Evolutionary conservation across 2,113 vertebrate species (phyloP), one percentile per base, ranked within the genome.

Genomic region (Rhabdomys dilectus): DNA sequence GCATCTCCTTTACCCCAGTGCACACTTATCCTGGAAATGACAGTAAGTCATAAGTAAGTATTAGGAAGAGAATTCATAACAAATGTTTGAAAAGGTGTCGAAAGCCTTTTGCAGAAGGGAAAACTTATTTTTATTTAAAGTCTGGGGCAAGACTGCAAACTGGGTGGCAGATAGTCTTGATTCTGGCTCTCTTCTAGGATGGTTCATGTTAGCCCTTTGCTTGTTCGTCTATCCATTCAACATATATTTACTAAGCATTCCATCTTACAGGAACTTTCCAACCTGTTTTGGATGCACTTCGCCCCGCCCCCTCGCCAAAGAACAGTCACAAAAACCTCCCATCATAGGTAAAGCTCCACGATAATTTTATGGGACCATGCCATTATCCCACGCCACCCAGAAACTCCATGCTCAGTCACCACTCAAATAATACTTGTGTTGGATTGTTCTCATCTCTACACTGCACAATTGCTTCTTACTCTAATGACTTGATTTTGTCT

Each of bases 41-140:
- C 16, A 62, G 21, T 17, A 91, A 10, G 17, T 82, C 11, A n/a
- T 15, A 64, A 70, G 21, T 3, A 72, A 56, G 77, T 34, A 76
- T 56, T 92, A 94, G 53, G 42, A 76, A 70, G 80, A 77, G 86
- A 31, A 76, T 29, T 92, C 85, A 60, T 1, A 53, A 64, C 42
- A 66, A 92, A 88, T 60, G 58, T 9, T 82, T 94, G 66, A 3
- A 58, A 95, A 89, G 80, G 82, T 72, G 77, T 48, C 21, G 1
- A 15, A 60, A 85, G 2, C 5, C 29, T 90, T 60, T 75, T 45
- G 17, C 39, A 70, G 60, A 81, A 19, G 7, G 4, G 10, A 36
- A 81, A 81, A 81, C 36, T 72, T 93, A 21, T 62, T 87, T 89
- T 78, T 56, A 62, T 84, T 81, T 93, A 87, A 93, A 34, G 73